Base-by-base conservation (phyloP, 2,888 invertebrate species). In the Gortyna flavago region DNA sequence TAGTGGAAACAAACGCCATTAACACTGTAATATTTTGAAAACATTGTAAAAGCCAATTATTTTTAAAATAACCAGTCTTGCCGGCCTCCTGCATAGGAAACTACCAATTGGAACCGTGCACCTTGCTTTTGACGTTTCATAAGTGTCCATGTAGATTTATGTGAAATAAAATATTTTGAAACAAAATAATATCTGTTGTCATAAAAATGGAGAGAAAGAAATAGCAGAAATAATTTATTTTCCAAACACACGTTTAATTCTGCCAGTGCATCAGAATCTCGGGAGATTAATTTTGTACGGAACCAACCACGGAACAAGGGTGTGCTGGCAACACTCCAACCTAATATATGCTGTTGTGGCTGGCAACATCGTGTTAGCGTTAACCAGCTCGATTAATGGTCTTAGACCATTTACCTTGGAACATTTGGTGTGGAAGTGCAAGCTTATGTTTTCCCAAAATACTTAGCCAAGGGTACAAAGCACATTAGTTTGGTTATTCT, bases 321-420 rank as follows among this genome's bases (percentile, higher is more conserved):
- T 80, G 65, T 65, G 64, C 77, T 88, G 88, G 88, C 88, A 79
- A 75, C 66, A 72, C 76, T 88, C 88, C 88, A 88, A 84, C 81
- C 48, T 87, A 83, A 88, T 88, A 85, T 88, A 82, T 85, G 86
- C 86, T 81, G 72, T 77, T 88, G 85, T 84, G 88, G 88, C 78
- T 81, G 68, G 80, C 77, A 79, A 84, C 88, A 87, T 65, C 62
- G 84, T 79, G 84, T 86, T 75, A 75, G 61, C 64, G 70, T 72
- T 75, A 83, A 79, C 79, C 84, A 64, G 65, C 74, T 78, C 74
- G 84, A 84, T 86, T 86, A 88, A 83, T 86, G 81, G 75, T 73
- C 80, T 57, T 68, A 73, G 72, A 79, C 72, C 77, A 79, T 80
- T 73, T 80, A 85, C 76, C 67, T 77, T 66, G 59, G 72, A 70